Percentiles rank a stretch among this genome's conserved stretches.
Evolutionary conservation across 2,113 vertebrate species (phyloP).

Genomic region (Dunckerocampus dactyliophorus): DNA sequence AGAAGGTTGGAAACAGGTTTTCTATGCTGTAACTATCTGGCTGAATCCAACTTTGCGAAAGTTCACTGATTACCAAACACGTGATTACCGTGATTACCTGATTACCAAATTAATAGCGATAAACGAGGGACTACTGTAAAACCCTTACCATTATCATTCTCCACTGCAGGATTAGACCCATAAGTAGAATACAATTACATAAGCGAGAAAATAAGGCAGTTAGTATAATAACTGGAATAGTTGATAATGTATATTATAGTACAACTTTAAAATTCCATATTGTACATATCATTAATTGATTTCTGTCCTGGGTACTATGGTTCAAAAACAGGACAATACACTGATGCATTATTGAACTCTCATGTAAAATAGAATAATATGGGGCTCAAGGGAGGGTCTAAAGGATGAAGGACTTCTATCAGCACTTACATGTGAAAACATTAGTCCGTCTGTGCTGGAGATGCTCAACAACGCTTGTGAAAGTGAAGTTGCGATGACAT

Average conservation of each 20-base stretch:
- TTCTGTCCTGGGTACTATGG: not conserved
- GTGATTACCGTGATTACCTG: too few species aligned
- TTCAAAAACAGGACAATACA: not conserved
- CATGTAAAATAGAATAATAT: not conserved
- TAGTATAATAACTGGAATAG: too few species aligned
- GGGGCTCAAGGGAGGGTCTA: not conserved
- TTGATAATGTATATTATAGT: not conserved
- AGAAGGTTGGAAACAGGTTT: too few species aligned
- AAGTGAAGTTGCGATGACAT: constrained; percentile 40
- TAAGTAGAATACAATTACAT: too few species aligned
- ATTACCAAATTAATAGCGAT: too few species aligned
- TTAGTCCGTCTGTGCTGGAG: constrained; percentile 1
- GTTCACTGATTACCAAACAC: too few species aligned
- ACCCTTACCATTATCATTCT: too few species aligned
- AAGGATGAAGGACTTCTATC: not conserved
- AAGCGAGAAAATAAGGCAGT: too few species aligned
- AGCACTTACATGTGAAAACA: constrained; percentile 14
- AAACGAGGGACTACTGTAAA: too few species aligned
- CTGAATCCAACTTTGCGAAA: too few species aligned
- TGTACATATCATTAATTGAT: not conserved
- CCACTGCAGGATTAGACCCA: too few species aligned
- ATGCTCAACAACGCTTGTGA: constrained; percentile 19
- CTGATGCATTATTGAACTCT: constrained; percentile 7
- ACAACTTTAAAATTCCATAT: not conserved
- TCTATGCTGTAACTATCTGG: too few species aligned